These are phyloP conservation scores for Coenonympha arcania DNA, from an alignment of 2,888 invertebrate genomes.

Conservation along the genomic window DNA sequence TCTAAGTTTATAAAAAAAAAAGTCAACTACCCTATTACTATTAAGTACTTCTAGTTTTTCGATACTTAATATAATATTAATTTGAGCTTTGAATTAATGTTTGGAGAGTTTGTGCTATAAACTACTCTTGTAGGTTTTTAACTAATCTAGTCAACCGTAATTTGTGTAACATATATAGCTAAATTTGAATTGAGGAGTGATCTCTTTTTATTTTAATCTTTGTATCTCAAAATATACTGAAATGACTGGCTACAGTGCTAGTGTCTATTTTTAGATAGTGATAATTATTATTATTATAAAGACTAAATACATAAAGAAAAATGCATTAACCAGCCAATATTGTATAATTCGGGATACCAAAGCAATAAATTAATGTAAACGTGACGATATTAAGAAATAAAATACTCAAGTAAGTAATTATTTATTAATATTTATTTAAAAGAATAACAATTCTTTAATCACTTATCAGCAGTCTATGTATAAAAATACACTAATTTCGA, in stretches of 20 bases:
- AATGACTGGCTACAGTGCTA: neutral
- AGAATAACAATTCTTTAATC: conserved; percentile 1
- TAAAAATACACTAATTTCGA: neutral
- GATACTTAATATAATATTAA: too few relatives aligned
- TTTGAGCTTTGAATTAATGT: neutral
- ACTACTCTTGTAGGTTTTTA: neutral
- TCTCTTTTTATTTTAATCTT: too few relatives aligned
- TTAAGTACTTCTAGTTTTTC: too few relatives aligned
- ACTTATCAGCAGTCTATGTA: neutral
- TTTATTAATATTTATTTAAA: conserved; percentile 1
- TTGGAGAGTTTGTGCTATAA: neutral
- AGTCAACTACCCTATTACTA: too few relatives aligned
- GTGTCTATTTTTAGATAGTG: neutral
- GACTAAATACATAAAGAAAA: too few relatives aligned
- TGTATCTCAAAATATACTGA: neutral
- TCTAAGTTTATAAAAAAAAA: too few relatives aligned
- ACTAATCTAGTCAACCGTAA: neutral
- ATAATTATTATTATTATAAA: conserved; percentile 1
- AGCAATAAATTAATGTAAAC: conserved; percentile 49
- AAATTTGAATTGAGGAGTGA: too few relatives aligned
- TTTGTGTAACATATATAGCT: too few relatives aligned
- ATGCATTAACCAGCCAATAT: too few relatives aligned
- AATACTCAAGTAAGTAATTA: conserved; percentile 12
- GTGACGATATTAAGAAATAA: conserved; percentile 29
- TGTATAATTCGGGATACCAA: conserved; percentile 18